Percentiles rank a stretch among this genome's conserved stretches.
These are phyloP conservation scores for Synodontis membranacea DNA, from an alignment of 2,113 vertebrate genomes.

Conservation along the genomic window DNA sequence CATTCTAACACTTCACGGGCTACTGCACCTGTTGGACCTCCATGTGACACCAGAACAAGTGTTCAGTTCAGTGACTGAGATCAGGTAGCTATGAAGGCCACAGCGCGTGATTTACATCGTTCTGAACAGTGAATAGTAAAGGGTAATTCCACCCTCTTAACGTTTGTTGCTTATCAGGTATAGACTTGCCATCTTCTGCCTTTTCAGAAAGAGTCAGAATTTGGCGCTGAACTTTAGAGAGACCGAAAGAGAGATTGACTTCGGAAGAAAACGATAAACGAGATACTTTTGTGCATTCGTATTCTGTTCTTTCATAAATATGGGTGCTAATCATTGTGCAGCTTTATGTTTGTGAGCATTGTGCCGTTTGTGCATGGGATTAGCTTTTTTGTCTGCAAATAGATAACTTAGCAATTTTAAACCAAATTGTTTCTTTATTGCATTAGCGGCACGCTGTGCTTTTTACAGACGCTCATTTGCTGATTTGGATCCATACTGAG, in stretches of 20 bases:
- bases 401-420: conserved; percentile 22
- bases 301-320: neutral
- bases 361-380: conserved; percentile 16
- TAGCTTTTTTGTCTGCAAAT: neutral
- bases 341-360: neutral
- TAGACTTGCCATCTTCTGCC: neutral
- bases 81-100: neutral
- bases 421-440: conserved; percentile 23
- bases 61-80: neutral
- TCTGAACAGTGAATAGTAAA: too few relatives aligned
- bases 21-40: too few relatives aligned
- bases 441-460: conserved; percentile 24
- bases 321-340: neutral
- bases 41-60: neutral
- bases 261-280: too few relatives aligned
- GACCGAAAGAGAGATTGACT: neutral
- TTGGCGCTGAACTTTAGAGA: neutral
- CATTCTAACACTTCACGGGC: neutral
- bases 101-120: neutral
- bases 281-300: neutral
- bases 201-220: neutral
- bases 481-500: conserved; percentile 15
- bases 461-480: neutral
- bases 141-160: neutral
- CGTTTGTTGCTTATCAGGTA: neutral